These are phyloP conservation scores for Pristionchus mayeri DNA, from an alignment of 2,888 invertebrate species.

Conservation along the genomic window DNA sequence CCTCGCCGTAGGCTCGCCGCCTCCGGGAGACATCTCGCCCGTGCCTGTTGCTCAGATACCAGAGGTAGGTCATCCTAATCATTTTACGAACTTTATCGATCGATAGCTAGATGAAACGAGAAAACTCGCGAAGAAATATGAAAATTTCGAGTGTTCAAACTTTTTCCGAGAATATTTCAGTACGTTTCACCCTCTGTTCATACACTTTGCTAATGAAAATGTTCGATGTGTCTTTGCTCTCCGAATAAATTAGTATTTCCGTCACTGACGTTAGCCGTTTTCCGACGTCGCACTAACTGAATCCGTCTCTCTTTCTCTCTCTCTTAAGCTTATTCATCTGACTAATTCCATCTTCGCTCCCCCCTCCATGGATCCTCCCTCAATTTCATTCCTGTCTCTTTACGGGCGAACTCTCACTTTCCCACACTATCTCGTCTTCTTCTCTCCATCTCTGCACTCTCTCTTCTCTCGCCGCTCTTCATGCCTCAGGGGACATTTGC, in stretches of 20 bases:
- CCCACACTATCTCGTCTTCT: neutral
- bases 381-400: neutral
- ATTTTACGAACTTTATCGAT: too few species aligned
- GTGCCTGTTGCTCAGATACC: neutral
- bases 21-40: slow-evolving; percentile 39
- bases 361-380: slow-evolving; percentile 3
- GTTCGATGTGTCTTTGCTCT: too few species aligned
- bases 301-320: too few species aligned
- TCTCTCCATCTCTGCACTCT: neutral
- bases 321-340: neutral
- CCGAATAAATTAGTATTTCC: too few species aligned
- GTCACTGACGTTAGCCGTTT: too few species aligned
- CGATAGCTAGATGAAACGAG: too few species aligned
- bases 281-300: too few species aligned
- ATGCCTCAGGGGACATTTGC: slow-evolving; percentile 9
- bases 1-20: neutral
- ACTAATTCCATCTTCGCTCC: slow-evolving; percentile 21
- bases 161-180: too few species aligned
- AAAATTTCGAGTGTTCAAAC: too few species aligned
- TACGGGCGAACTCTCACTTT: neutral
- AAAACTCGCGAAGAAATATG: too few species aligned
- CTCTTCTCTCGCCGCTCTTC: neutral
- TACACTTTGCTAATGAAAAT: too few species aligned
- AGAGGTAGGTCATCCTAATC: neutral
- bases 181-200: too few species aligned